Evolutionary conservation across 2,797 vertebrate species (phyloP).

Genomic region (Erpetoichthys calabaricus): DNA sequence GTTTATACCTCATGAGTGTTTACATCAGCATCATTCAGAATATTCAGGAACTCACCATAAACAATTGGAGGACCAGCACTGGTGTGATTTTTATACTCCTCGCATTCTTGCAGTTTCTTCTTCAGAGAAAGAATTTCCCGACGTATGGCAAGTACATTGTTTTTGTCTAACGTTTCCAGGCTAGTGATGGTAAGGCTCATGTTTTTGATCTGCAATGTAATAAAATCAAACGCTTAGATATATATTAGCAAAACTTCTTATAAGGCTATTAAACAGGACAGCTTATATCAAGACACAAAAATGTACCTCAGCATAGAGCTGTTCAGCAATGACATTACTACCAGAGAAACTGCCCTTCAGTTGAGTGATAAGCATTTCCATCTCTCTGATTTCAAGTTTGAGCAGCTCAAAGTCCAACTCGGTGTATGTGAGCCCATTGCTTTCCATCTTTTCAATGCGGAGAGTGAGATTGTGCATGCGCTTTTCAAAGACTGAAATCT

Average conservation of each 20-base stretch:
- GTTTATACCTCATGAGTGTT: no score
- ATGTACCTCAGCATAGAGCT: not conserved
- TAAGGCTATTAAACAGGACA: no score
- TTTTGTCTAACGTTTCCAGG: constrained; percentile 49
- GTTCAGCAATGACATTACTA: not conserved
- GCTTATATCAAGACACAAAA: not conserved
- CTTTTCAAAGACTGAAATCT: not conserved
- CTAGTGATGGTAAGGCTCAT: constrained; percentile 44
- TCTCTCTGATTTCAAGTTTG: constrained; percentile 1
- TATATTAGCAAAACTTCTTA: no score
- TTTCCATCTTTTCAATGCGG: not conserved
- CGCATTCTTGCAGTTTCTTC: constrained; percentile 42
- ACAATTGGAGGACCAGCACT: not conserved
- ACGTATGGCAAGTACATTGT: constrained; percentile 50
- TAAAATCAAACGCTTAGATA: no score
- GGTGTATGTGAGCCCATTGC: not conserved
- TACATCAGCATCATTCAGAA: no score
- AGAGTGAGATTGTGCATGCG: not conserved
- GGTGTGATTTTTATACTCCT: constrained; percentile 21
- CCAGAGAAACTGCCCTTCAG: not conserved
- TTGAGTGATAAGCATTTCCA: not conserved
- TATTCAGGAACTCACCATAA: not conserved
- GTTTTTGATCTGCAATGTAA: constrained; percentile 7
- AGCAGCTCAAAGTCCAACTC: not conserved
- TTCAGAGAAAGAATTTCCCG: constrained; percentile 39